A percentile compares a stretch with the other conserved stretches of the same genome.
Conservation (phyloP, 2,888 invertebrate genomes). For the Plutella xylostella region DNA sequence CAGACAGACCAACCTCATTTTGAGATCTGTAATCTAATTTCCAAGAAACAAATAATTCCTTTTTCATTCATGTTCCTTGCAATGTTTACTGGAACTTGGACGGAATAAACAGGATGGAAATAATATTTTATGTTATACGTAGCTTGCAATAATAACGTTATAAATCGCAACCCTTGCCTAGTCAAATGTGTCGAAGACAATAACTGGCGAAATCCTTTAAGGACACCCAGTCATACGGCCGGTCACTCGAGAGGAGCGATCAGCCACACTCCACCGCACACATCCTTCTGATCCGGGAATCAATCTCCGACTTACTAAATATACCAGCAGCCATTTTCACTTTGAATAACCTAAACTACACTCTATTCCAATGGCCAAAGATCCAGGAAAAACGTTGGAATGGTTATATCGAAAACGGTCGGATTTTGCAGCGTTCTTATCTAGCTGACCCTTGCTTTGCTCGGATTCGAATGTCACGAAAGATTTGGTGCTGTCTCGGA, state of each 20-base stretch:
- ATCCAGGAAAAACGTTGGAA: not conserved
- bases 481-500: conserved; percentile 43
- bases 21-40: not conserved
- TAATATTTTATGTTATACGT: too few relatives aligned
- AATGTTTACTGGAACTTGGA: too few relatives aligned
- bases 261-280: conserved; percentile 47
- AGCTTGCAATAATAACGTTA: too few relatives aligned
- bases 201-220: conserved; percentile 35
- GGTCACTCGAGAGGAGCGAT: conserved; percentile 57
- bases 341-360: not conserved
- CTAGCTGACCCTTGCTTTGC: conserved; percentile 42
- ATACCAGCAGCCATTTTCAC: too few relatives aligned
- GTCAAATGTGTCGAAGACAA: conserved; percentile 25
- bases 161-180: conserved; percentile 14
- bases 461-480: conserved; percentile 36
- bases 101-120: too few relatives aligned
- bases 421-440: conserved; percentile 38
- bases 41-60: not conserved
- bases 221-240: conserved; percentile 41
- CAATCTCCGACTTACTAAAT: conserved; percentile 38
- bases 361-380: not conserved
- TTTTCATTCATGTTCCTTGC: not conserved
- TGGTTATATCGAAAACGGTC: not conserved
- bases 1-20: too few relatives aligned
- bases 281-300: conserved; percentile 59